Conservation (phyloP, 2,888 invertebrate genomes). For the Chrysolina americana region DNA sequence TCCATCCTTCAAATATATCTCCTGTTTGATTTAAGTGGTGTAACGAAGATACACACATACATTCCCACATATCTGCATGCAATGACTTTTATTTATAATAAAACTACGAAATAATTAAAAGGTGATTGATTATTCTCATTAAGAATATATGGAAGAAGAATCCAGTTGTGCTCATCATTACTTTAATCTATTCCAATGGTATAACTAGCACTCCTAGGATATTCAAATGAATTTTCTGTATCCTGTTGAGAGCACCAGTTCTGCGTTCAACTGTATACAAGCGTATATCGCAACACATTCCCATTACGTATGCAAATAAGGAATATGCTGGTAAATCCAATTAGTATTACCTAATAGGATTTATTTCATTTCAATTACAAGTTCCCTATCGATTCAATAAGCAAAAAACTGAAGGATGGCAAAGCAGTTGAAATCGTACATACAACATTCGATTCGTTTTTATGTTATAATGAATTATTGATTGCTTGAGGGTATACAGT, state of each 20-base stretch:
- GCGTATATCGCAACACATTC: conserved; percentile 6
- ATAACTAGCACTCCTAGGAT: background rate
- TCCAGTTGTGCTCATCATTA: too few relatives aligned
- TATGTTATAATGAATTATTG: background rate
- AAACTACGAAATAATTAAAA: too few relatives aligned
- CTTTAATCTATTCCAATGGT: too few relatives aligned
- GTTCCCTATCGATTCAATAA: conserved; percentile 26
- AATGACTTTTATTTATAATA: too few relatives aligned
- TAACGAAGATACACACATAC: too few relatives aligned
- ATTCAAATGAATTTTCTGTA: conserved; percentile 49
- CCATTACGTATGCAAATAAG: conserved; percentile 39
- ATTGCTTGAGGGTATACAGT: too few relatives aligned
- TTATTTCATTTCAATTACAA: conserved; percentile 36
- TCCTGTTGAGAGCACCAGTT: conserved; percentile 33
- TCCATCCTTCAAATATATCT: too few relatives aligned
- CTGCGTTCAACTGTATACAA: conserved; percentile 16
- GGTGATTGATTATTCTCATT: too few relatives aligned
- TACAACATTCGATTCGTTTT: conserved; percentile 1
- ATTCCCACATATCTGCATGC: too few relatives aligned
- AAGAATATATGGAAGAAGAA: too few relatives aligned
- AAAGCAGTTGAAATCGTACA: conserved; percentile 2
- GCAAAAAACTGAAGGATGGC: conserved; percentile 30
- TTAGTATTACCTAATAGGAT: conserved; percentile 40
- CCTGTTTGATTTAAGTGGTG: too few relatives aligned
- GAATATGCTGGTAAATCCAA: conserved; percentile 37